Evolutionary conservation across 1,140 invertebrate species (phyloP), one percentile per base, ranked within the genome.

Genomic region (Contarinia nasturtii): DNA sequence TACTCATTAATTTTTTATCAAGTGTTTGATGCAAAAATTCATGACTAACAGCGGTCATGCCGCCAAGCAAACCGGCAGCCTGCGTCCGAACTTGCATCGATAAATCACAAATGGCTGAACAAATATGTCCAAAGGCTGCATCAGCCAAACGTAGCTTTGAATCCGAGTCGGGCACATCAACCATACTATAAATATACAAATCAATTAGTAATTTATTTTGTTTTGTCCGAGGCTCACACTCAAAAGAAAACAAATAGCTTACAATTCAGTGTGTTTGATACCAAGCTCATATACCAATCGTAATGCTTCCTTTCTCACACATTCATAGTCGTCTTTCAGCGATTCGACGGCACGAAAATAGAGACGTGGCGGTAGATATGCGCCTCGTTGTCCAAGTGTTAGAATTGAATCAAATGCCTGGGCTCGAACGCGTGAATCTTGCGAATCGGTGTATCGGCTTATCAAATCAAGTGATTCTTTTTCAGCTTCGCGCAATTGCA

Each of bases 1-100:
- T 92, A 51, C 80, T 94, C 84, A 98, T 98, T n/a, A 98, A 70
- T 59, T 97, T 96, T 66, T 99, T 98, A 59, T 98, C 94, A 2
- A 98, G 64, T 0, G 95, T 98, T 68, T 97, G 95, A 55, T 92
- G 79, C 33, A 98, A 70, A 64, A 95, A 96, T 49, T 80, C 75
- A 41, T 82, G 75, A 47, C 88, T 89, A 4, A 98, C 92, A 45
- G 75, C 73, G 48, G 79, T 79, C 71, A 97, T 86, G 27, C 77
- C 76, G 10, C 94, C 94, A 34, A 95, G 67, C 46, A 87, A 66
- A 17, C 79, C 75, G 55, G 85, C 86, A 1, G 87, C 85, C 20
- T 80, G 67, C 1, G 79, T 80, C 52, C 89, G 72, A 10, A 92
- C 87, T 48, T 77, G 73, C 61, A 86, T 80, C 8, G 80, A 90